Evolutionary conservation across 2,113 vertebrate species (phyloP), one percentile per base, ranked within the genome.

Genomic region (Gavialis gangeticus): DNA sequence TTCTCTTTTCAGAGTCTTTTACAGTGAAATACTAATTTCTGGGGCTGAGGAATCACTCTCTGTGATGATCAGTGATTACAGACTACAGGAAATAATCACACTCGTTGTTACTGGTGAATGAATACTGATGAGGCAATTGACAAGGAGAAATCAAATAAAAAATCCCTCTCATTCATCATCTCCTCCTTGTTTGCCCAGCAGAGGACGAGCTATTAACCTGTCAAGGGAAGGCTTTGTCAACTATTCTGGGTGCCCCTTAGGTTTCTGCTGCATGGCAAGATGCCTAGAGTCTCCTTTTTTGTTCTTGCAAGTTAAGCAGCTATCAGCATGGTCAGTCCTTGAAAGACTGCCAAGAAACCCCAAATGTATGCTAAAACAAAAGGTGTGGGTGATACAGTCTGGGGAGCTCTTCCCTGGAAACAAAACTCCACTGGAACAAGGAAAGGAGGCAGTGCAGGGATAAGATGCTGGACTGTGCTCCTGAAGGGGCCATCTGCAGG

Each of bases 81-180:
- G 88, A 90, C 95, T 96, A 82, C 0, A 2, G 82, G 94, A 91
- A 94, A 93, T 97, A 95, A 97, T 96, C 96, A 92, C 90, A 79
- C 79, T 87, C 5, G 27, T 91, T 82, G 91, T 4, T 64, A 85
- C 93, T 14, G 4, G 64, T 97, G 95, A 97, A 97, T 96, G 95
- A 97, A 96, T 82, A 5, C 92, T 97, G 97, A 97, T 97, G 97
- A 97, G 92, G 90, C 94, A 85, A 95, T 80, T 81, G 97, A 94
- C 91, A 93, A 91, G 75, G 67, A 83, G 55, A 90, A 95, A 94
- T 77, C 88, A 96, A 96, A 96, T 94, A 62, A 79, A 64, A 77
- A 85, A 64, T n/a, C 63, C 87, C 85, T 94, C 92, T 91, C 6
- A 37, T 87, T 96, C 95, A 95, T 94, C 95, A 94, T 81, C 82